Evolutionary conservation across 2,888 invertebrate genomes (phyloP).

Genomic region (Eurois occulta): DNA sequence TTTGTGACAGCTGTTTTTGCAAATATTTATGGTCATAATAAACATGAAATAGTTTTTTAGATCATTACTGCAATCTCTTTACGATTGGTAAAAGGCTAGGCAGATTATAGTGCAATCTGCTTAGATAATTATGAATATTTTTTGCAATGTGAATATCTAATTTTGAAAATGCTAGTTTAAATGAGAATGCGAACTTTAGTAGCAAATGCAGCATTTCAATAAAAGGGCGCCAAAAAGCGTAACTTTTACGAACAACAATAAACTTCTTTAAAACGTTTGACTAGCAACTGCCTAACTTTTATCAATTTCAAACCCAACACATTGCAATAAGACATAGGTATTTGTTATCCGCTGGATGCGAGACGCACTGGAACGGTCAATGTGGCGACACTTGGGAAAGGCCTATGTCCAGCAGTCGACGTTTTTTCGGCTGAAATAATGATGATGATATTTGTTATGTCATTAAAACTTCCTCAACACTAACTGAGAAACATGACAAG

Average conservation of each 20-base stretch:
- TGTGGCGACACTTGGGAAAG: too few species aligned
- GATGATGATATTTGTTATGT: slow-evolving; percentile 34
- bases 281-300: slow-evolving; percentile 4
- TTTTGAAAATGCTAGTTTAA: not conserved
- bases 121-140: slow-evolving; percentile 6
- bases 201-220: not conserved
- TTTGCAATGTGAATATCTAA: not conserved
- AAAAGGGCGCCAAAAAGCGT: not conserved
- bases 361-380: too few species aligned
- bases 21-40: slow-evolving; percentile 50
- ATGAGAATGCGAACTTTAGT: not conserved
- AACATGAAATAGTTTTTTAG: not conserved
- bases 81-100: slow-evolving; percentile 4
- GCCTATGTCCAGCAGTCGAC: too few species aligned
- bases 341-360: too few species aligned
- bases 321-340: slow-evolving; percentile 8
- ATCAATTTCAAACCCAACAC: not conserved
- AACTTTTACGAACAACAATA: not conserved
- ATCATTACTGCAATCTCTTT: slow-evolving; percentile 11
- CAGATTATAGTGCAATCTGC: not conserved
- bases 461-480: slow-evolving; percentile 11
- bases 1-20: slow-evolving; percentile 40
- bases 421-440: too few species aligned
- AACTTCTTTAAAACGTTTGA: not conserved
- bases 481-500: slow-evolving; percentile 2